A percentile compares a stretch with the other conserved stretches of the same genome.
Evolutionary conservation across 2,113 vertebrate species (phyloP).

Genomic region (Ibidorhyncha struthersii): DNA sequence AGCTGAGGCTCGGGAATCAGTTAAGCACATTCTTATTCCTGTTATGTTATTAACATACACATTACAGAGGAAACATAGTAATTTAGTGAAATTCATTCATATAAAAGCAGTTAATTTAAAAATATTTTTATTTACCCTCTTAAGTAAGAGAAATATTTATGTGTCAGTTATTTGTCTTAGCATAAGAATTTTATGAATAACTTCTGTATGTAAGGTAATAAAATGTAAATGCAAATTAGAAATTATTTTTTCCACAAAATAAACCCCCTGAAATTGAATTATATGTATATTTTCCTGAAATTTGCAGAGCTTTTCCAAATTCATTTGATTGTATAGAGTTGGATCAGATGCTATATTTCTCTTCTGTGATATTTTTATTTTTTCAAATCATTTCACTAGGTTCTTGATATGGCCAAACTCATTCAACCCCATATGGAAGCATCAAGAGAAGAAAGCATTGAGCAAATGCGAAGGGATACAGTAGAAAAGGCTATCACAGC

Average conservation of each 20-base stretch:
- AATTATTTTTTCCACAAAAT: neutral
- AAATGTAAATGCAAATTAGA: neutral
- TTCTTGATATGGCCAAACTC: slow-evolving; percentile 81
- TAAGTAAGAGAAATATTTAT: neutral
- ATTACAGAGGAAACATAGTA: neutral
- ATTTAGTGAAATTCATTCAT: neutral
- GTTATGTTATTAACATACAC: neutral
- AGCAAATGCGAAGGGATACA: slow-evolving; percentile 69
- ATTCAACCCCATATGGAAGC: slow-evolving; percentile 62
- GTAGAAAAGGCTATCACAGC: slow-evolving; percentile 71
- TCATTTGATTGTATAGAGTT: neutral
- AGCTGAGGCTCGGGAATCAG: neutral
- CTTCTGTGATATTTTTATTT: neutral
- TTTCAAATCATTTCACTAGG: slow-evolving; percentile 56
- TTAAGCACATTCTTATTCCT: neutral
- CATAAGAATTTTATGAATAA: neutral
- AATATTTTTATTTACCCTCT: neutral
- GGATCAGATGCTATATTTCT: neutral
- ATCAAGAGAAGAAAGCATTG: slow-evolving; percentile 57
- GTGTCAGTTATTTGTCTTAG: neutral
- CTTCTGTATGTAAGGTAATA: neutral
- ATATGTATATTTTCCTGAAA: neutral
- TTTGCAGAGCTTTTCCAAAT: neutral
- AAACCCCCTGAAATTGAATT: neutral
- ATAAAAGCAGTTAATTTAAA: neutral